A percentile compares a stretch with the other conserved stretches of the same genome.
Conservation (phyloP, 2,113 vertebrate genomes). For the Piprites chloris region DNA sequence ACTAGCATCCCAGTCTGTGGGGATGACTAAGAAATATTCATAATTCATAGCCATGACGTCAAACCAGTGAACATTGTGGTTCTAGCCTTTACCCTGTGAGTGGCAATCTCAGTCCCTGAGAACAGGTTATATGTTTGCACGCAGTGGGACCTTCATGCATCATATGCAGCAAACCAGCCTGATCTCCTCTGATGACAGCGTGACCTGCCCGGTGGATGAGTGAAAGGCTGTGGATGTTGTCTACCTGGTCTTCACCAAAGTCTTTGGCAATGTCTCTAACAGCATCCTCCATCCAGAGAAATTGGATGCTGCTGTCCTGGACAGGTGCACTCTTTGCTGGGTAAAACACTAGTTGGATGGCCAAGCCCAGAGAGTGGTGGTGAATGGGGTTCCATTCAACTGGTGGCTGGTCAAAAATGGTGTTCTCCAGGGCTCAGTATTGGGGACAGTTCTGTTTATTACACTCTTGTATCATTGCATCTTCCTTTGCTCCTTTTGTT, state of each 20-base stretch:
- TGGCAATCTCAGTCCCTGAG: not conserved
- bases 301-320: not conserved
- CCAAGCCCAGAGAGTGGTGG: not conserved
- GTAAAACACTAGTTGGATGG: not conserved
- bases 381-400: not conserved
- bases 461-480: not conserved
- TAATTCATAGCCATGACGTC: constrained; percentile 41
- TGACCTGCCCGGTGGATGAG: not conserved
- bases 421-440: not conserved
- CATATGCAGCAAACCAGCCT: not conserved
- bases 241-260: not conserved
- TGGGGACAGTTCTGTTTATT: not conserved
- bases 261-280: not conserved
- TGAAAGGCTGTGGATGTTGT: not conserved
- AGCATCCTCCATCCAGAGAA: not conserved
- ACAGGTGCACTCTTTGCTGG: not conserved
- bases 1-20: not conserved
- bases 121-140: not conserved
- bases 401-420: not conserved
- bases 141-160: not conserved
- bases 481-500: not conserved
- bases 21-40: constrained; percentile 42
- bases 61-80: not conserved
- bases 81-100: not conserved
- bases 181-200: fast-evolving